Percentiles rank a stretch among this genome's conserved stretches.
Conservation (phyloP, 2,888 invertebrate genomes). For the Drosophila siamana region DNA sequence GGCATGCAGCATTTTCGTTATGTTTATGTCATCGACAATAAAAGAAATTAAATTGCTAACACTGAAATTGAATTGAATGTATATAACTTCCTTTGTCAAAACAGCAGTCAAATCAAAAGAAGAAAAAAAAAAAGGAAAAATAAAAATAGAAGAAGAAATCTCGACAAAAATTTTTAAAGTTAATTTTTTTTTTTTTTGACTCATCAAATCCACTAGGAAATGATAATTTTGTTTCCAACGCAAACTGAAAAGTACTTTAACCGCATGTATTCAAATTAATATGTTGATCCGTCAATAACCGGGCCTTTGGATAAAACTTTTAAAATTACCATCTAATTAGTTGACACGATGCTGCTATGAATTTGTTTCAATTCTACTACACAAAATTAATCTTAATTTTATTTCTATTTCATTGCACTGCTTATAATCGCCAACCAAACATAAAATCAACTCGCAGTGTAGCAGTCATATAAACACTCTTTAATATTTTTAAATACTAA, state of each 20-base stretch:
- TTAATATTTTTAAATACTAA: slow-evolving; percentile 77
- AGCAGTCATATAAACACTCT: slow-evolving; percentile 74
- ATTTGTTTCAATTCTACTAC: too few species aligned
- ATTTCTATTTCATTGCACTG: too few species aligned
- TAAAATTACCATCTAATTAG: too few species aligned
- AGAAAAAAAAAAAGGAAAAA: slow-evolving; percentile 1
- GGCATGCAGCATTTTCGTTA: slow-evolving; percentile 49
- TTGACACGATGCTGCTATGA: too few species aligned
- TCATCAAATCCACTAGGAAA: too few species aligned
- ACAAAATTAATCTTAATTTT: too few species aligned
- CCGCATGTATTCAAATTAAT: too few species aligned
- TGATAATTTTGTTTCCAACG: slow-evolving; percentile 67
- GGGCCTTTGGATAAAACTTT: too few species aligned
- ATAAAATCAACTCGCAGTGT: slow-evolving; percentile 33
- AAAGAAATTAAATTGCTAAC: slow-evolving; percentile 81
- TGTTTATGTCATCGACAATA: slow-evolving; percentile 74
- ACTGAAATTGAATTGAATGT: slow-evolving; percentile 75
- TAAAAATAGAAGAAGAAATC: slow-evolving; percentile 46
- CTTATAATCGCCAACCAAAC: background rate
- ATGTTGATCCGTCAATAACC: too few species aligned
- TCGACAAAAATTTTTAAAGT: slow-evolving; percentile 65
- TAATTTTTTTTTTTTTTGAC: slow-evolving; percentile 37
- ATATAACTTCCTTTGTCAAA: slow-evolving; percentile 48
- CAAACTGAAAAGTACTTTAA: slow-evolving; percentile 37
- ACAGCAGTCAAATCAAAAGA: slow-evolving; percentile 5